Evolutionary conservation across 2,113 vertebrate species (phyloP), one percentile per base, ranked within the genome.

Genomic region (Budorcas taxicolor): DNA sequence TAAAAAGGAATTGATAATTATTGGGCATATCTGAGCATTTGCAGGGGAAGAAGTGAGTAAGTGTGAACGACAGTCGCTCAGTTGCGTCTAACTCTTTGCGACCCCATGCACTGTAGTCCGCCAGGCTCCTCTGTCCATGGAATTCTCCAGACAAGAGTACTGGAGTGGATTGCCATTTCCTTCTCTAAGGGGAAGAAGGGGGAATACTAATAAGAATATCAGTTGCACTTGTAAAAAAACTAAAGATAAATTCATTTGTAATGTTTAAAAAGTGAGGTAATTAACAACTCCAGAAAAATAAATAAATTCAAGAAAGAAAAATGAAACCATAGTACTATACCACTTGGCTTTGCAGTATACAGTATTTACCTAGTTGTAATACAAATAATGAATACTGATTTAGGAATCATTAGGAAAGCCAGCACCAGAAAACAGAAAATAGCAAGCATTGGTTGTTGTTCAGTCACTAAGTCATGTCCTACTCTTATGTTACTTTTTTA

Each of bases 221-320:
- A 76, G 9, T 6, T 80, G 36, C 21, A 93, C 74, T 64, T 71
- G 33, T 62, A 60, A 88, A 95, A 90, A 91, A 60, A 40, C 16
- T 90, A 84, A 89, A 25, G 27, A 94, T 64, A 90, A 94, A 86
- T 86, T 58, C n/a, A 94, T 81, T 58, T 33, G 21, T n/a, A 81
- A 15, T 87, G 71, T 80, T 62, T n/a, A 17, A 31, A 36, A 88
- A 87, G 47, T 40, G 27, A 85, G 27, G 27, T 60, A 53, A 93
- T 90, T 67, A 90, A 89, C 25, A 33, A 58, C 67, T 85, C 43
- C 16, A 91, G 52, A 87, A 94, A 87, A 87, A 87, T 12, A 91
- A 96, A 85, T 6, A 67, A 55, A 89, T 76, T 97, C 60, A 93
- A 86, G 58, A 71, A 94, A 89, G 62, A 93, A 87, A 93, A 93